Base-by-base conservation (phyloP, 2,797 vertebrate species). In the Euthynnus affinis region DNA sequence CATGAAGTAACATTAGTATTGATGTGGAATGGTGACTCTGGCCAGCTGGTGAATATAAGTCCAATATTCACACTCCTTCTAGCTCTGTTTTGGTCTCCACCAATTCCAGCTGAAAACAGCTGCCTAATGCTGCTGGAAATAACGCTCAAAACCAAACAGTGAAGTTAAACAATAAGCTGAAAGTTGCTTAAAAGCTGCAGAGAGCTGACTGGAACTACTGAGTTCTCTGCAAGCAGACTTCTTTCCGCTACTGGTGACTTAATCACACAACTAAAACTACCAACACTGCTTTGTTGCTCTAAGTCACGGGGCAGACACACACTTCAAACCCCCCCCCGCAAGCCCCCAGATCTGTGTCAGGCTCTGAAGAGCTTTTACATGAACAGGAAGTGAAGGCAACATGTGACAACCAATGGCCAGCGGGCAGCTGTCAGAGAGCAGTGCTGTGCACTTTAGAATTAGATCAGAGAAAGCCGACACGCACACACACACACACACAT, bases 381-480 rank as follows among this genome's bases (percentile, higher is more conserved):
- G 72, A 86, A 84, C 74, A 87, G 88, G 88, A 91, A 88, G 86
- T 76, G 78, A 89, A 76, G 78, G 83, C 72, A 84, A 74, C 87
- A 88, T 81, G 89, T 90, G 89, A 90, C 73, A 65, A 69, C 83
- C 80, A 63, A 22, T 51, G 84, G 71, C 79, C 57, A 27, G 63
- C 9, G 9, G 72, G 71, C 90, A 82, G 88, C 90, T 91, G 88
- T 86, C 85, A 66, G 25, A 62, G 37, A 79, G 73, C 73, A 68
- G 79, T 8, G 22, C 76, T 1, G n/a, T 74, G 78, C 69, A 42
- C 72, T 71, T 75, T 13, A 71, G 62, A 80, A 86, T 86, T 67
- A 88, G 76, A 89, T 92, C 88, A 92, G 85, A 89, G 71, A 22
- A 74, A 53, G 51, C 78, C 46, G 61, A 62, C 80, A 67, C 72